Evolutionary conservation across 2,113 vertebrate genomes (phyloP).

Genomic region (Psittacara wagleri): DNA sequence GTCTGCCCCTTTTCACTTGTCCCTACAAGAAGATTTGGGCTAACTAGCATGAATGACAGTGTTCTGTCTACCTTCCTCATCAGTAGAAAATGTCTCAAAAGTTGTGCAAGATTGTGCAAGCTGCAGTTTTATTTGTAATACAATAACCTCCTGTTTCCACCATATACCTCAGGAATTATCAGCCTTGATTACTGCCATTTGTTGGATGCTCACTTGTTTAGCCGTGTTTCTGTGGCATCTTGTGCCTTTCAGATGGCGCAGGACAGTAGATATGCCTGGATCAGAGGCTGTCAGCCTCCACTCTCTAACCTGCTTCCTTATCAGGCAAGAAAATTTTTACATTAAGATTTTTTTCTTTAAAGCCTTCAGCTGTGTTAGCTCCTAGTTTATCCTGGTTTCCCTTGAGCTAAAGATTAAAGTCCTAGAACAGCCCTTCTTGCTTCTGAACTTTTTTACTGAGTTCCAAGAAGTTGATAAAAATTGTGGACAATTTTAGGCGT

Average conservation of each 20-base stretch:
- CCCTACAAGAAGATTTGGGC: not conserved
- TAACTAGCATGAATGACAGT: not conserved
- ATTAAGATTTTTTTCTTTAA: conserved; percentile 37
- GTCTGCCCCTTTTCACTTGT: not conserved
- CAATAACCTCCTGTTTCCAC: not conserved
- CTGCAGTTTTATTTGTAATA: not conserved
- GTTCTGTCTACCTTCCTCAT: not conserved
- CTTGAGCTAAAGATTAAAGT: conserved; percentile 22
- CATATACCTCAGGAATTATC: not conserved
- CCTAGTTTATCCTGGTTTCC: conserved; percentile 30
- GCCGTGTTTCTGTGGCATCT: not conserved
- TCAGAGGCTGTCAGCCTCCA: conserved; percentile 13
- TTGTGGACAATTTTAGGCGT: not conserved
- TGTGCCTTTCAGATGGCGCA: not conserved
- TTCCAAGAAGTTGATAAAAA: not conserved
- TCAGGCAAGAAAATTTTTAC: conserved; percentile 33
- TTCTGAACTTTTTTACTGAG: not conserved
- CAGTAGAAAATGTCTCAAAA: not conserved
- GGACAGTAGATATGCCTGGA: conserved; percentile 33
- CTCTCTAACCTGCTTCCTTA: conserved; percentile 35
- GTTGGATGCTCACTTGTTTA: not conserved
- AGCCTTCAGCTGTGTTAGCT: conserved; percentile 11
- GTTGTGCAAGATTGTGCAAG: not conserved
- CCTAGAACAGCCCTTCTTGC: not conserved
- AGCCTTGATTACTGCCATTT: not conserved